Evolutionary conservation across 2,888 invertebrate species (phyloP).

Genomic region (Drosophila recens): DNA sequence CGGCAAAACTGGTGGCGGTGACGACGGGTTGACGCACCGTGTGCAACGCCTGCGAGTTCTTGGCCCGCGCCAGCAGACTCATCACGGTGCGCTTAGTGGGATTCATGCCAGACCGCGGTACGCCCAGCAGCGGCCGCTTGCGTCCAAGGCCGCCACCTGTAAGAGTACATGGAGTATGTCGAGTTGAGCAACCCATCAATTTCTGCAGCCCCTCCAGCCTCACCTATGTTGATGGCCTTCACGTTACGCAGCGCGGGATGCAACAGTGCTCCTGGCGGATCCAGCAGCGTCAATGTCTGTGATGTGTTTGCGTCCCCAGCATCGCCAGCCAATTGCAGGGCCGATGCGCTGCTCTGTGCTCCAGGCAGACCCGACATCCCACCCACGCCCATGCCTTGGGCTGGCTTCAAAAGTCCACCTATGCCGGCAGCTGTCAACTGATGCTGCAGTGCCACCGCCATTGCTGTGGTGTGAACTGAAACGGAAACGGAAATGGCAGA

Average conservation of each 20-base stretch:
- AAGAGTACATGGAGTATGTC: conserved; percentile 16
- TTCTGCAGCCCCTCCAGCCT: conserved; percentile 29
- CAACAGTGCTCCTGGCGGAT: conserved; percentile 85
- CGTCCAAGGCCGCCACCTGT: conserved; percentile 87
- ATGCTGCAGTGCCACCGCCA: conserved; percentile 84
- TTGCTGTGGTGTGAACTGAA: conserved; percentile 83
- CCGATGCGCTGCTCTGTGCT: conserved; percentile 67
- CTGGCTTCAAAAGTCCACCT: conserved; percentile 83
- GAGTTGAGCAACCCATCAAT: conserved; percentile 6
- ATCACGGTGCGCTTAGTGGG: conserved; percentile 94
- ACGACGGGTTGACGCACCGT: conserved; percentile 86
- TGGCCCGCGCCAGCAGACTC: conserved; percentile 92
- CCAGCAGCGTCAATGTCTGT: conserved; percentile 82
- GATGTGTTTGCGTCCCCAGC: conserved; percentile 83
- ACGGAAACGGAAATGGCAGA: conserved; percentile 33
- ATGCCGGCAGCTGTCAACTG: conserved; percentile 83
- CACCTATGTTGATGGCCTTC: conserved; percentile 86
- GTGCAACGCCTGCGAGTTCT: conserved; percentile 92
- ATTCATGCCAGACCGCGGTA: conserved; percentile 89
- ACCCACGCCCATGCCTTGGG: conserved; percentile 83
- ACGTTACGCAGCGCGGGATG: conserved; percentile 90
- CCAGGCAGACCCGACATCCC: conserved; percentile 78
- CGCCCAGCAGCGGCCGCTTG: conserved; percentile 91
- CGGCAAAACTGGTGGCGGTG: conserved; percentile 85
- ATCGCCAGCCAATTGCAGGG: conserved; percentile 78